Evolutionary conservation across 2,888 invertebrate genomes (phyloP), one percentile per base, ranked within the genome.

Genomic region (Drosophila putrida): DNA sequence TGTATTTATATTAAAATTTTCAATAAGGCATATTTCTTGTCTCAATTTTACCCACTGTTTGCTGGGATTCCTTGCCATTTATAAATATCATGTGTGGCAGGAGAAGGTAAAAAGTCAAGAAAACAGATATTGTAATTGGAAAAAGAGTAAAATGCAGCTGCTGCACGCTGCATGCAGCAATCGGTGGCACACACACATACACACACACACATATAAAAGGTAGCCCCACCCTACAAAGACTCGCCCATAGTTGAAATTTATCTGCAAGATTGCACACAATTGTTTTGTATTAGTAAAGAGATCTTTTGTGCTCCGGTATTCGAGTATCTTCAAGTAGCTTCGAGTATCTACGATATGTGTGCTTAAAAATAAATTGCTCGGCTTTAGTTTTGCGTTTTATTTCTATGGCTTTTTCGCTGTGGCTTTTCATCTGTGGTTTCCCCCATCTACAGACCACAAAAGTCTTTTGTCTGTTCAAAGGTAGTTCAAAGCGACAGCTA

Each of bases 231-330:
- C 55, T 27, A 31, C 36, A 31, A 43, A 11, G 43, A 31, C 39
- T 41, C 55, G 13, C 51, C 61, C 65, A 66, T 54, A 72, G 51
- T 55, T 78, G 44, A 82, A 71, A 78, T 76, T 69, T 88, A 88
- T 88, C 78, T 82, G 76, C 75, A 70, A 85, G 86, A 85, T 85
- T 85, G 87, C 82, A 80, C 85, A 84, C 84, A 87, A 88, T 85
- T 82, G 85, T 82, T 88, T 86, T 73, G 84, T 78, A 76, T 75
- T 84, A 62, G 83, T 62, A 60, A 54, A 71, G 72, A 60, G 77
- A 73, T 78, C 64, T 71, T 70, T 53, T 38, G 53, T 38, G 47
- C 8, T n/a, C 54, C 13, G n/a, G 28, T 61, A 43, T 44, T 49
- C 25, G 38, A 36, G 43, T 11, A 43, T 28, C 35, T 47, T 60